phyloP scores from a whole-genome alignment of 2,888 invertebrate species.

The Chymomyza amoena region DNA sequence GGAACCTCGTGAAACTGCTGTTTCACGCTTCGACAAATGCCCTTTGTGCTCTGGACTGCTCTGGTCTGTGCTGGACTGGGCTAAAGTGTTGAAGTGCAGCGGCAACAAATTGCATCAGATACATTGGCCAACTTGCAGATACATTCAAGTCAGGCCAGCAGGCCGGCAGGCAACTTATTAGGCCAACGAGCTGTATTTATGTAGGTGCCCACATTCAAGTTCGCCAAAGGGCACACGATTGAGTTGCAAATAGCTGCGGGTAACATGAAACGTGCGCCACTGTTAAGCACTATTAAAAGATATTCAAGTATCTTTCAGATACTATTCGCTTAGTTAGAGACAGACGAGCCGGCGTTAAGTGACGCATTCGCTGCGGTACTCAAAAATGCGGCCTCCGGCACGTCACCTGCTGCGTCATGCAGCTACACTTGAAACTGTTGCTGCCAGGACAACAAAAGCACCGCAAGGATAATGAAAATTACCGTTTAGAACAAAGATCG shows the following conservation, averaged over 20 bases:
- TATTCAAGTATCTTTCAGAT: constrained; percentile 40
- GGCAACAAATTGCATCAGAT: constrained; percentile 62
- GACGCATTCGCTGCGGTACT: constrained; percentile 49
- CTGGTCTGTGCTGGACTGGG: too few relatives aligned
- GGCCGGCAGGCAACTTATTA: constrained; percentile 52
- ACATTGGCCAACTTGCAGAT: constrained; percentile 32
- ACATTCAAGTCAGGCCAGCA: constrained; percentile 18
- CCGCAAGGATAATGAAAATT: constrained; percentile 64
- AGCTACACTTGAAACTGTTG: constrained; percentile 4
- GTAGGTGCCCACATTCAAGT: constrained; percentile 47
- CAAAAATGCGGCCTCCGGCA: constrained; percentile 1
- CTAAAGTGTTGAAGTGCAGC: constrained; percentile 28
- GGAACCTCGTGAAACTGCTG: constrained; percentile 67
- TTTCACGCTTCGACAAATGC: constrained; percentile 69
- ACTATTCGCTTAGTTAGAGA: constrained; percentile 13
- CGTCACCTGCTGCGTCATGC: constrained; percentile 43
- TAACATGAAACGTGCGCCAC: constrained; percentile 68
- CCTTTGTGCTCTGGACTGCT: constrained; percentile 41
- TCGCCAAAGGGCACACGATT: constrained; percentile 49
- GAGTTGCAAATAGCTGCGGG: constrained; percentile 68
- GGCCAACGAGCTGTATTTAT: constrained; percentile 60
- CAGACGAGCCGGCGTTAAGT: constrained; percentile 60
- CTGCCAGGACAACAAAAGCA: constrained; percentile 50
- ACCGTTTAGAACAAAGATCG: constrained; percentile 28
- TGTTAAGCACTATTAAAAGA: constrained; percentile 19